A percentile compares a stretch with the other conserved stretches of the same genome.
phyloP scores from a whole-genome alignment of 2,888 invertebrate genomes.

The Sceliomorpha sp. region DNA sequence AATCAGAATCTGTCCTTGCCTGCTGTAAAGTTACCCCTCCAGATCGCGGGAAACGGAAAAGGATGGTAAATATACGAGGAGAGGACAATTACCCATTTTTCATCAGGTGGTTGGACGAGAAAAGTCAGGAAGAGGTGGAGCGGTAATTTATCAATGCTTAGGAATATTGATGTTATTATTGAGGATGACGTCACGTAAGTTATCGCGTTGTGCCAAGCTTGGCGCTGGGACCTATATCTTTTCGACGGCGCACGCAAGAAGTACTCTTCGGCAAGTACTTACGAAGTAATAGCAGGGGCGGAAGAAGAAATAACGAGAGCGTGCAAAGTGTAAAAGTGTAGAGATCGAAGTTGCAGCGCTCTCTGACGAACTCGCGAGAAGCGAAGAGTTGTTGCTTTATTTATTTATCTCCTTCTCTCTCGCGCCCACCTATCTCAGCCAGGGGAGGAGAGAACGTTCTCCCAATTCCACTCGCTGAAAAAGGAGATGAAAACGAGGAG shows the following conservation, averaged over 20 bases:
- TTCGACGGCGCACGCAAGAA: conserved; percentile 14
- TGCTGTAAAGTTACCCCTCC: too few species aligned
- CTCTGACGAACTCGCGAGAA: conserved; percentile 31
- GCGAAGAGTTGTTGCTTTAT: conserved; percentile 22
- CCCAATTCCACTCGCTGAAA: conserved; percentile 18
- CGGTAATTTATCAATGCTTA: conserved; percentile 35
- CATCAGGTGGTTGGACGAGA: conserved; percentile 18
- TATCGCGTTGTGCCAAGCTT: conserved; percentile 23
- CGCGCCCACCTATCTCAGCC: too few species aligned
- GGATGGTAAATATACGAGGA: too few species aligned
- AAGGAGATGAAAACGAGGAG: too few species aligned
- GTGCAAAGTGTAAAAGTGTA: conserved; percentile 35
- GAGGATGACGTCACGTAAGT: conserved; percentile 40
- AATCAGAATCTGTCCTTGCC: too few species aligned
- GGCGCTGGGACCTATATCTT: conserved; percentile 16
- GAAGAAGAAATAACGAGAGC: conserved; percentile 48
- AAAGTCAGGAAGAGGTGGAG: conserved; percentile 18
- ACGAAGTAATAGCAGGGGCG: conserved; percentile 29
- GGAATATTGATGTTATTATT: conserved; percentile 47
- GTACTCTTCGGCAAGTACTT: conserved; percentile 39
- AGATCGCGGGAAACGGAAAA: conserved; percentile 19
- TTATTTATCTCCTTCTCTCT: too few species aligned
- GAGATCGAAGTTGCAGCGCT: conserved; percentile 36
- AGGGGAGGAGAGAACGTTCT: conserved; percentile 18
- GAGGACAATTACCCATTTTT: conserved; percentile 46